These are phyloP conservation scores for Hydrozoanthus tunicans DNA, from an alignment of 64 coral and sea anemone species.

Conservation along the genomic window DNA sequence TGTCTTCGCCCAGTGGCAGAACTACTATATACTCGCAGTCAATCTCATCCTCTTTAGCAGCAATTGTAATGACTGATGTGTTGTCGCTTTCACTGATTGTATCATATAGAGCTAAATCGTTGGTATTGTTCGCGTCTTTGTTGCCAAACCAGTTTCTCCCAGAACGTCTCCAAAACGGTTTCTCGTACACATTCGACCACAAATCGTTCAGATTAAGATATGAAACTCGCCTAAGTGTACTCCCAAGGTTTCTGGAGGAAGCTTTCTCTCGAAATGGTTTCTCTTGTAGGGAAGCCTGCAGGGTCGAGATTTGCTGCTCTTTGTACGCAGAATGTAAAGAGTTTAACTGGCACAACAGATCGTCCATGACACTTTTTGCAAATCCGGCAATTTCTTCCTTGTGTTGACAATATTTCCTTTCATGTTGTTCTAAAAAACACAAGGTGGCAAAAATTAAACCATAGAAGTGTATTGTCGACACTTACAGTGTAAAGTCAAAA, in stretches of 20 bases:
- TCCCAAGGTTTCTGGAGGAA: not conserved
- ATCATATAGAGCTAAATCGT: not conserved
- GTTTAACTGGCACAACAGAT: not conserved
- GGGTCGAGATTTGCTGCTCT: not conserved
- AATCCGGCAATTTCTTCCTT: slow-evolving; percentile 35
- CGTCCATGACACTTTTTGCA: not conserved
- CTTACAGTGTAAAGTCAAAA: not conserved
- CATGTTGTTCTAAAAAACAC: slow-evolving; percentile 9
- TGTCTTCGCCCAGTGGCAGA: not conserved
- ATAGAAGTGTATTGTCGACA: not conserved
- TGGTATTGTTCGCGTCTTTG: not conserved
- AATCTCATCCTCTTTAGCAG: slow-evolving; percentile 19
- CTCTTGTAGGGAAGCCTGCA: not conserved
- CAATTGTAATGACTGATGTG: not conserved
- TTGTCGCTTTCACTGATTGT: not conserved
- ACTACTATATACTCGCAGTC: not conserved
- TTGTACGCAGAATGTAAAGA: not conserved
- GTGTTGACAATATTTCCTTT: slow-evolving; percentile 20
- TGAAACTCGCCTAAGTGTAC: not conserved
- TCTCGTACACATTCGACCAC: not conserved
- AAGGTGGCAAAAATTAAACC: not conserved
- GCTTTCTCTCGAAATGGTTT: not conserved
- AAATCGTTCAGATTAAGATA: not conserved
- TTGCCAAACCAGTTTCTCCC: not conserved
- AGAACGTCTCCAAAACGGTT: not conserved